Evolutionary conservation across 2,888 invertebrate genomes (phyloP).

Genomic region (Biston betularia): DNA sequence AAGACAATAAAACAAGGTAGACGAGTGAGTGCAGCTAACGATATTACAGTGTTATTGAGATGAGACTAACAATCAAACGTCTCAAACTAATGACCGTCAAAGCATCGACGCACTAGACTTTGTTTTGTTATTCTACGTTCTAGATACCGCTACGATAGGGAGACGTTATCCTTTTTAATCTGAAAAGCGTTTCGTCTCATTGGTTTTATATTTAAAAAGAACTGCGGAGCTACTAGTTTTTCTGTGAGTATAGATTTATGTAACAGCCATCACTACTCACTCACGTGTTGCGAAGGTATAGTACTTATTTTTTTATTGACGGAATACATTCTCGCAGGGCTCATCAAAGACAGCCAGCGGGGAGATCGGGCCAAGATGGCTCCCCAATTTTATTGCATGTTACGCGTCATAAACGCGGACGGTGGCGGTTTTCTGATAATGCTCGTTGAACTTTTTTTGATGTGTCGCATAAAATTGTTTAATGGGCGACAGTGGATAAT

Average conservation of each 20-base stretch:
- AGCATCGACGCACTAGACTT: too few relatives aligned
- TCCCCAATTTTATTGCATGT: slow-evolving; percentile 82
- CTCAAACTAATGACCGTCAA: too few relatives aligned
- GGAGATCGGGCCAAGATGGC: slow-evolving; percentile 80
- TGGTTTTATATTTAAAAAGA: too few relatives aligned
- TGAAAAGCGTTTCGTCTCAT: too few relatives aligned
- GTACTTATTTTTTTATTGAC: slow-evolving; percentile 67
- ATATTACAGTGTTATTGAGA: too few relatives aligned
- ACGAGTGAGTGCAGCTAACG: too few relatives aligned
- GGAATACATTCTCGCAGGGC: slow-evolving; percentile 75
- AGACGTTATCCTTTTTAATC: too few relatives aligned
- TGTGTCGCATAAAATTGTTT: slow-evolving; percentile 69
- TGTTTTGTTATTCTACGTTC: too few relatives aligned
- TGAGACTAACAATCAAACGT: too few relatives aligned
- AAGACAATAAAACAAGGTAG: too few relatives aligned
- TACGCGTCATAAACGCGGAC: slow-evolving; percentile 80
- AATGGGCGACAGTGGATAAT: slow-evolving; percentile 63
- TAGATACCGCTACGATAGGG: too few relatives aligned
- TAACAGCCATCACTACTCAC: slow-evolving; percentile 11
- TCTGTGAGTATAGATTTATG: background rate
- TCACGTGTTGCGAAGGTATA: slow-evolving; percentile 61
- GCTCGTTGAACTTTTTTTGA: slow-evolving; percentile 68
- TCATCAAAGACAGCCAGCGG: slow-evolving; percentile 72
- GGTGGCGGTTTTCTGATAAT: slow-evolving; percentile 73
- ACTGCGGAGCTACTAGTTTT: too few relatives aligned